Evolutionary conservation across 2,113 vertebrate species (phyloP).

Genomic region (Trochalopteron elliotii): DNA sequence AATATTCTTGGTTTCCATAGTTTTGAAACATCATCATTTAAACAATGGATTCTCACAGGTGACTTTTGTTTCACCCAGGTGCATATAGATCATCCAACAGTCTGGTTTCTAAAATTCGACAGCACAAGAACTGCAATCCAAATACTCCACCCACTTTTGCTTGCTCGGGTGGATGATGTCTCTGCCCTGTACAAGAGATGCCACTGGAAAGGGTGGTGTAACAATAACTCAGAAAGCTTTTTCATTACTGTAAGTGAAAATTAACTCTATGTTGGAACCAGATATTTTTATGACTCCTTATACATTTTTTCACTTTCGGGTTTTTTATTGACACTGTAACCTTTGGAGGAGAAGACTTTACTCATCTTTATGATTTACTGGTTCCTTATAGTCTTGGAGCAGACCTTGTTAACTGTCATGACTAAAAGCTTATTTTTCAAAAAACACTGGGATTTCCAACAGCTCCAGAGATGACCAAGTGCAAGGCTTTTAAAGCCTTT

Average conservation of each 20-base stretch:
- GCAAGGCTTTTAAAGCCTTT: background rate
- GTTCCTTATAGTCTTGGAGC: background rate
- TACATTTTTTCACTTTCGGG: background rate
- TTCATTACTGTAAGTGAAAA: background rate
- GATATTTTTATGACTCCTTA: background rate
- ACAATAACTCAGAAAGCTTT: background rate
- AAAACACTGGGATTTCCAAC: background rate
- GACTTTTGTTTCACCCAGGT: background rate
- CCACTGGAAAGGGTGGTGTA: background rate
- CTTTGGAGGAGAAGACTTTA: background rate
- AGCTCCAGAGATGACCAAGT: background rate
- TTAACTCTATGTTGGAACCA: background rate
- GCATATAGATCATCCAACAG: fast-evolving
- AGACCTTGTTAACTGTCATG: background rate
- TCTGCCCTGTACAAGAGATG: background rate
- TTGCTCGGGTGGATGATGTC: background rate
- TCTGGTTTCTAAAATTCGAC: background rate
- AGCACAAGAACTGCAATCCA: background rate
- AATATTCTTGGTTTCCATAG: background rate
- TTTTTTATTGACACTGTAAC: background rate
- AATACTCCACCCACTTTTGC: background rate
- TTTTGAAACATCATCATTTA: background rate
- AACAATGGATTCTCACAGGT: background rate
- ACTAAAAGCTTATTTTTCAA: background rate
- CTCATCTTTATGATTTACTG: background rate